These are phyloP conservation scores for Brachionus angularis DNA, from an alignment of 1,140 invertebrate species.

Conservation along the genomic window DNA sequence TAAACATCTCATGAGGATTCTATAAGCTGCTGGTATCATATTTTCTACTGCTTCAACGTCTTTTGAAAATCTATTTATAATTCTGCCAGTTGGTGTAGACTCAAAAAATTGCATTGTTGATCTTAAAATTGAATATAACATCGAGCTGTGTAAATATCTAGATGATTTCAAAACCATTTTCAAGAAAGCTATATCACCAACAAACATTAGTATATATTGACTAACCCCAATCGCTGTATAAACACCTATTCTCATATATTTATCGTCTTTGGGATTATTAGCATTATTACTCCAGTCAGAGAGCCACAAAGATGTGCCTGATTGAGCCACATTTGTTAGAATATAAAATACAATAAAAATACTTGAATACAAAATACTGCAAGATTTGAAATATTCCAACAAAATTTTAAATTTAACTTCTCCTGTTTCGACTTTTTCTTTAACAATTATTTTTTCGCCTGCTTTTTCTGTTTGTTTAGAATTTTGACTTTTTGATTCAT, in stretches of 20 bases:
- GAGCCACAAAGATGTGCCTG: conserved; percentile 1
- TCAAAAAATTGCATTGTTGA: conserved; percentile 69
- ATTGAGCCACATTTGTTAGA: not conserved
- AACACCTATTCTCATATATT: conserved; percentile 46
- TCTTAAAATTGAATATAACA: conserved; percentile 63
- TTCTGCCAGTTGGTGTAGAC: conserved; percentile 70
- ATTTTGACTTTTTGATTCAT: not conserved
- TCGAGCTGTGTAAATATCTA: conserved; percentile 11
- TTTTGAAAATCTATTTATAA: conserved; percentile 68
- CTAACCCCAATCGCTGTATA: conserved; percentile 47
- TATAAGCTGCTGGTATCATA: conserved; percentile 52
- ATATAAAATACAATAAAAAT: conserved; percentile 7
- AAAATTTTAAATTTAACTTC: conserved; percentile 22
- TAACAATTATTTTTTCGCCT: conserved; percentile 28
- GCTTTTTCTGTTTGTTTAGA: not conserved
- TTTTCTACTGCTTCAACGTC: conserved; percentile 61
- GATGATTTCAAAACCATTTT: conserved; percentile 35
- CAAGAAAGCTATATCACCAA: conserved; percentile 13
- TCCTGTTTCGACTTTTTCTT: conserved; percentile 42
- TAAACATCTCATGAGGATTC: conserved; percentile 35
- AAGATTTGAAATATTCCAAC: conserved; percentile 33
- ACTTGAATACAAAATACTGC: not conserved
- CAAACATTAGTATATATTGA: conserved; percentile 41
- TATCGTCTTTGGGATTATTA: not conserved
- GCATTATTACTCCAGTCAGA: conserved; percentile 44